Conservation (phyloP, 2,113 vertebrate species). For the Tylochromis polylepis region DNA sequence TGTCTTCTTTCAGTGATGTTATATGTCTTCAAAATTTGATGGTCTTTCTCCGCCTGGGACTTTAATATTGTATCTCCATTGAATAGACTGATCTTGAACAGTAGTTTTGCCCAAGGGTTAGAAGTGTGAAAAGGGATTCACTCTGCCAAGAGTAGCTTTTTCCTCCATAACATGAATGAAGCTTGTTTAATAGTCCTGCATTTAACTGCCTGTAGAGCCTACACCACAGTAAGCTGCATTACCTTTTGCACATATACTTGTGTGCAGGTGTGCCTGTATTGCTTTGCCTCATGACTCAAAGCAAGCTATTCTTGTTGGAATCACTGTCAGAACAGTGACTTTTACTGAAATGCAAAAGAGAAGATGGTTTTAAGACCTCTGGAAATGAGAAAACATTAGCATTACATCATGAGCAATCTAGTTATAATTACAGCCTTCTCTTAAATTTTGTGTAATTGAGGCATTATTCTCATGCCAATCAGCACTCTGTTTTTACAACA, state of each 20-base stretch:
- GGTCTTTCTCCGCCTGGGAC: background rate
- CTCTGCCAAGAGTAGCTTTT: background rate
- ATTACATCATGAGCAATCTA: background rate
- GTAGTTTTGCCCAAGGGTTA: background rate
- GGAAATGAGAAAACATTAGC: background rate
- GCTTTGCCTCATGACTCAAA: background rate
- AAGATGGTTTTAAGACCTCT: background rate
- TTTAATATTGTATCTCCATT: background rate
- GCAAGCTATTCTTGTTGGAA: background rate
- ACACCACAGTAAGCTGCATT: background rate
- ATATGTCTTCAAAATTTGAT: background rate
- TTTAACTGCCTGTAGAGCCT: background rate
- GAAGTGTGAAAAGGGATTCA: background rate
- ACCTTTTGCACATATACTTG: background rate
- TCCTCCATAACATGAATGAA: background rate
- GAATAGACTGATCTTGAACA: background rate
- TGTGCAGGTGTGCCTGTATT: background rate
- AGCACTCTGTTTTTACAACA: background rate
- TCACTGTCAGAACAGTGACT: background rate
- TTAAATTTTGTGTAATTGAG: background rate
- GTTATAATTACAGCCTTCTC: background rate
- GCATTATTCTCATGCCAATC: background rate
- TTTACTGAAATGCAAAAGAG: background rate
- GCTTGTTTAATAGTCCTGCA: background rate
- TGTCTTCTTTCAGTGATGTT: background rate